phyloP scores from a whole-genome alignment of 2,113 vertebrate genomes.

The Coptodon rendalli region DNA sequence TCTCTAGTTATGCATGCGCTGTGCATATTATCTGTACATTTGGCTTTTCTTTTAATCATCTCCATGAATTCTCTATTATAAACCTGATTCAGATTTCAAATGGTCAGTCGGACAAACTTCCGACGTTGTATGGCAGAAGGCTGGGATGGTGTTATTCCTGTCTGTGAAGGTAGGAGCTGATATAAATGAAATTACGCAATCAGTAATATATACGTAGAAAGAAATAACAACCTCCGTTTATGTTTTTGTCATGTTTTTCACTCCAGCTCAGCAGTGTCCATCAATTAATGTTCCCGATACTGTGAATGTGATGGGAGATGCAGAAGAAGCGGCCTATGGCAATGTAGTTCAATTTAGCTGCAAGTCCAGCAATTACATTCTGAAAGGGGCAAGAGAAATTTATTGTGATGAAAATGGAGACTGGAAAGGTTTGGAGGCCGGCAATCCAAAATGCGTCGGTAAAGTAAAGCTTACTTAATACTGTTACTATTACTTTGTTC shows the following conservation, averaged over 20 bases:
- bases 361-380: not conserved
- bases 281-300: not conserved
- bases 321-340: conserved; percentile 38
- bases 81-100: conserved; percentile 53
- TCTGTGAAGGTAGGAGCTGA: conserved; percentile 63
- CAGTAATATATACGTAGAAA: not conserved
- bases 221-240: not conserved
- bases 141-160: conserved; percentile 67
- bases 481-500: not conserved
- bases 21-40: not conserved
- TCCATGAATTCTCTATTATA: not conserved
- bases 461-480: not conserved
- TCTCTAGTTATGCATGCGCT: not conserved
- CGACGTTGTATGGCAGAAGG: conserved; percentile 52
- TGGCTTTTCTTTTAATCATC: not conserved
- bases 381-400: not conserved
- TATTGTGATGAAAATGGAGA: conserved; percentile 41
- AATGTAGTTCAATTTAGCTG: conserved; percentile 63
- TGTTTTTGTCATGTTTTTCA: not conserved
- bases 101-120: conserved; percentile 49
- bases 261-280: conserved; percentile 50
- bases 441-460: conserved; percentile 46
- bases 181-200: not conserved
- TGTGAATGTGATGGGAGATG: conserved; percentile 41
- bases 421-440: conserved; percentile 2